Conservation (phyloP, 2,113 vertebrate species). For the Pipra filicauda region DNA sequence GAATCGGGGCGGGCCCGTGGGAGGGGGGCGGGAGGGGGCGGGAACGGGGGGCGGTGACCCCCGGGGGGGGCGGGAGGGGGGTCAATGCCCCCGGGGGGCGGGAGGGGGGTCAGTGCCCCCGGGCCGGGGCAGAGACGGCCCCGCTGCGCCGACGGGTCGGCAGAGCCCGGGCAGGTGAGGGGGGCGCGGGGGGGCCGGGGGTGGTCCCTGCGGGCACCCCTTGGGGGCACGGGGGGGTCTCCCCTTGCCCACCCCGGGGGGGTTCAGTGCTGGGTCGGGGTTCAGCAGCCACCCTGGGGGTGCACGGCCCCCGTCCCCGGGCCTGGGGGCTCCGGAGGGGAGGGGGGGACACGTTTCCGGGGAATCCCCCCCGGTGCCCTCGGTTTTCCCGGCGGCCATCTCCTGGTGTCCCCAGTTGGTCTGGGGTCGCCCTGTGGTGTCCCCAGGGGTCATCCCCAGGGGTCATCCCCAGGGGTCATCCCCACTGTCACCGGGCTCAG, state of each 20-base stretch:
- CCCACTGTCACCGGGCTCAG: not conserved
- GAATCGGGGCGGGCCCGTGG: too few relatives aligned
- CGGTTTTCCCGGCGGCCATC: not conserved
- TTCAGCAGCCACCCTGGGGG: not conserved
- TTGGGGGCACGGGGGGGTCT: fast-evolving
- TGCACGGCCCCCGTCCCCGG: too few relatives aligned
- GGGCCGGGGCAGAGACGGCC: not conserved
- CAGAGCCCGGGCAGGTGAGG: not conserved
- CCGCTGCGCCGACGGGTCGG: not conserved
- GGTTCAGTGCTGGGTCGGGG: not conserved
- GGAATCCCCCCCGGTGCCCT: not conserved
- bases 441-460: not conserved
- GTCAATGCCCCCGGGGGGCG: not conserved
- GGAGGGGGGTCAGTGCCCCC: not conserved
- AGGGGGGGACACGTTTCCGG: too few relatives aligned
- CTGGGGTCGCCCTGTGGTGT: not conserved
- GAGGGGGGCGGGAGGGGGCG: too few relatives aligned
- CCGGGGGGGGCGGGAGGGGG: too few relatives aligned
- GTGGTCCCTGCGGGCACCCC: too few relatives aligned
- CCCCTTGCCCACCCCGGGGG: not conserved
- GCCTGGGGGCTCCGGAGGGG: not conserved
- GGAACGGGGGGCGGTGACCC: too few relatives aligned
- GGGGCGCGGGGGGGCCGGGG: not conserved
- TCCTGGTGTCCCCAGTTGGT: not conserved
- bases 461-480: not conserved